Percentiles rank a stretch among this genome's conserved stretches.
Evolutionary conservation across 1,140 invertebrate genomes (phyloP).

Genomic region (Trichonephila clavipes): DNA sequence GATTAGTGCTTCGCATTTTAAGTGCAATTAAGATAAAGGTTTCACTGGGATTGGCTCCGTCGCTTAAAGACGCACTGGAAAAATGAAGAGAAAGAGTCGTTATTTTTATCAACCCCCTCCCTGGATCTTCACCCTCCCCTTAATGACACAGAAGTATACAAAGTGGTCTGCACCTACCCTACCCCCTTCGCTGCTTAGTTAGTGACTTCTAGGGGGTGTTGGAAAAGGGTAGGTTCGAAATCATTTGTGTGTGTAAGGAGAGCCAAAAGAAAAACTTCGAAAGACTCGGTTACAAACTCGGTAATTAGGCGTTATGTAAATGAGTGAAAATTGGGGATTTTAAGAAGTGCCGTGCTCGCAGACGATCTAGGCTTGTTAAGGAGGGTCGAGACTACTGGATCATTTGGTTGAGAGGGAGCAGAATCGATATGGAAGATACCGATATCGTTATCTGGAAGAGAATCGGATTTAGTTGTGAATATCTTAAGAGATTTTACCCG

Average conservation of each 20-base stretch:
- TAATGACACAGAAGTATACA: constrained; percentile 46
- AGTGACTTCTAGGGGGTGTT: constrained; percentile 27
- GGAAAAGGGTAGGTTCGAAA: neutral
- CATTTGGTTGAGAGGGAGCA: neutral
- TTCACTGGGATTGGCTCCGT: neutral
- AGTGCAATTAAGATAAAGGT: constrained; percentile 61
- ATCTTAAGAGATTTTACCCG: neutral
- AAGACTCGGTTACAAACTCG: neutral
- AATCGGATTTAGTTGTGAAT: constrained; percentile 19
- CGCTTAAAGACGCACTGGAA: neutral
- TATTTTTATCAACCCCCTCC: constrained; percentile 43
- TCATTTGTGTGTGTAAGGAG: constrained; percentile 22
- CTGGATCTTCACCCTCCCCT: neutral
- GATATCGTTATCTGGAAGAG: constrained; percentile 8
- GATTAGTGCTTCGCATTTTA: constrained; percentile 49
- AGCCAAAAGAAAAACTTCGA: constrained; percentile 22
- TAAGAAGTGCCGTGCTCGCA: constrained; percentile 5
- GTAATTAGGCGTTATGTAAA: constrained; percentile 66
- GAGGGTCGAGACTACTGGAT: neutral
- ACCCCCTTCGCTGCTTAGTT: neutral
- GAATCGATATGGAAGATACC: constrained; percentile 32
- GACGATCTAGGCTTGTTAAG: neutral
- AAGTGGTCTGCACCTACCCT: neutral
- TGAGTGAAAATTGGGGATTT: constrained; percentile 54
- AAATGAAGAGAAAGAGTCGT: neutral